Conservation (phyloP, 2,797 vertebrate species). For the Steatocranus sp. region DNA sequence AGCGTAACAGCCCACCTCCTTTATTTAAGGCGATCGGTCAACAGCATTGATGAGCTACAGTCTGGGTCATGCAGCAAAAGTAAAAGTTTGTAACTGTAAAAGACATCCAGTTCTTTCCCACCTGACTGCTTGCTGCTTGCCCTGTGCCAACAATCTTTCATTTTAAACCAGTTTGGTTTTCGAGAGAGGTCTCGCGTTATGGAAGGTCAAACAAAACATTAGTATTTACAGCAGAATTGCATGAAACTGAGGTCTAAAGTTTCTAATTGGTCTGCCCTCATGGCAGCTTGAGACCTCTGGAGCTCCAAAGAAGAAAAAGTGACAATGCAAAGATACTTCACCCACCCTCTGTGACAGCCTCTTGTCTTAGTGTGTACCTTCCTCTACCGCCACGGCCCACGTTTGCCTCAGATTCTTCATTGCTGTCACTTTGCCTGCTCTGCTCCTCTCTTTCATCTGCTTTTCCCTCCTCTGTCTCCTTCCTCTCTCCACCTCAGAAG, state of each 20-base stretch:
- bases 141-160: not conserved
- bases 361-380: not conserved
- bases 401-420: constrained; percentile 24
- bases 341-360: not conserved
- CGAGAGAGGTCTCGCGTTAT: not conserved
- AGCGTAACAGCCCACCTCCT: not conserved
- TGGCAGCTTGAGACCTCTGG: not conserved
- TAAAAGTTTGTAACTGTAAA: not conserved
- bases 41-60: not conserved
- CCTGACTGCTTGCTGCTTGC: not conserved
- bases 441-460: constrained; percentile 32
- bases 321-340: not conserved
- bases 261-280: not conserved
- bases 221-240: not conserved
- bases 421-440: constrained; percentile 47
- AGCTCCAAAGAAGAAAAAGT: not conserved
- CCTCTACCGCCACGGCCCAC: not conserved
- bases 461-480: constrained; percentile 34
- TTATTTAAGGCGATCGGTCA: not conserved
- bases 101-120: not conserved
- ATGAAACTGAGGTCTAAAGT: not conserved
- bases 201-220: not conserved
- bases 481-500: constrained; percentile 28
- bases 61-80: not conserved
- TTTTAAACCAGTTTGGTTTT: not conserved